Percentiles rank a stretch among this genome's conserved stretches.
These are phyloP conservation scores for Pangasius macronema DNA, from an alignment of 2,797 vertebrate species.

Conservation along the genomic window DNA sequence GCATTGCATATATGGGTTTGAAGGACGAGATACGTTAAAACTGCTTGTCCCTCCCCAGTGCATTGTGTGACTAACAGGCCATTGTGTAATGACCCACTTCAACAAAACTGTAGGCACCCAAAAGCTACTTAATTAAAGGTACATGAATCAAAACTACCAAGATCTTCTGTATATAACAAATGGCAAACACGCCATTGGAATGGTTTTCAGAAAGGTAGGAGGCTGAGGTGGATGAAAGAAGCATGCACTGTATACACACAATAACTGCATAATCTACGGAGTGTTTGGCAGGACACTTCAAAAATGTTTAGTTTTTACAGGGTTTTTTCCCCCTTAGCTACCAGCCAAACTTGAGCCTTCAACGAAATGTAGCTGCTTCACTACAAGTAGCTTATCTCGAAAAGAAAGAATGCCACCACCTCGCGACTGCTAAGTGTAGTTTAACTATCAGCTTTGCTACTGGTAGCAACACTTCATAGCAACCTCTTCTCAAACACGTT, in stretches of 20 bases:
- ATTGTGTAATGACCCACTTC: conserved; percentile 2
- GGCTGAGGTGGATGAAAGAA: neutral
- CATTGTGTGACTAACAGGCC: neutral
- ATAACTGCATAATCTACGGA: neutral
- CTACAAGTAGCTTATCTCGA: neutral
- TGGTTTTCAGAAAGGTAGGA: neutral
- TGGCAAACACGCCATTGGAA: neutral
- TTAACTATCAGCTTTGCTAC: neutral
- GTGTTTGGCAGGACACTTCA: neutral
- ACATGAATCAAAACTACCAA: conserved; percentile 2
- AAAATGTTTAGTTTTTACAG: neutral
- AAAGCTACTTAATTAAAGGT: conserved; percentile 4
- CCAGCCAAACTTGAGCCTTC: neutral
- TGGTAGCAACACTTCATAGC: neutral
- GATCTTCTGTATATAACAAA: neutral
- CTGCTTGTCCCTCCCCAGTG: neutral
- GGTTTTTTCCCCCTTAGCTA: neutral
- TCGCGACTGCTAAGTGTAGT: neutral
- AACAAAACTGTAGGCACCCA: neutral
- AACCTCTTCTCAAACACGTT: neutral
- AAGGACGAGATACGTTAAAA: neutral
- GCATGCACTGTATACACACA: neutral
- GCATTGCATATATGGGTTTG: neutral
- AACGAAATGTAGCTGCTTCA: neutral
- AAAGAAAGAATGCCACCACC: neutral